Conservation (phyloP, 2,797 vertebrate genomes). For the Microctenopoma steveboyesi region DNA sequence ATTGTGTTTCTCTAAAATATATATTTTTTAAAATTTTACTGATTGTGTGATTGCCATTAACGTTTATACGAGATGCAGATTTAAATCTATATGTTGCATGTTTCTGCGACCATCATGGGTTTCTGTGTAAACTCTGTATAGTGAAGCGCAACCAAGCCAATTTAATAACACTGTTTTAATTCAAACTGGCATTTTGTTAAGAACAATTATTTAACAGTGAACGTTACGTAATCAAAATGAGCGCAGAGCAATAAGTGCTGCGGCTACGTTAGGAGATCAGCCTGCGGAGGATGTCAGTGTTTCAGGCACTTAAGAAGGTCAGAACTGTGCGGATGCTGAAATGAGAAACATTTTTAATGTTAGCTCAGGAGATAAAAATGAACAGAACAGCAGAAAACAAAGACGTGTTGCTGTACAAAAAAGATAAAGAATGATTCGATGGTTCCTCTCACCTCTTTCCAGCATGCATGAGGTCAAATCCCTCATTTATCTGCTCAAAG, state of each 20-base stretch:
- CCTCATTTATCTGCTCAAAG: constrained; percentile 92
- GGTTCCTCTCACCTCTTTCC: constrained; percentile 87
- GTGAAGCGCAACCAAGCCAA: neutral
- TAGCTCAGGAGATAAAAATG: neutral
- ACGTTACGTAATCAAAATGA: constrained; percentile 27
- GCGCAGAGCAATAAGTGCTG: constrained; percentile 52
- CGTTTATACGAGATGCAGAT: neutral
- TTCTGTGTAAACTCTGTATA: neutral
- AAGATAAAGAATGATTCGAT: neutral
- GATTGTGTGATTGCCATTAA: neutral
- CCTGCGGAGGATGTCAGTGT: constrained; percentile 18
- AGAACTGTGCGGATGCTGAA: constrained; percentile 89
- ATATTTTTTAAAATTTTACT: neutral
- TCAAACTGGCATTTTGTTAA: neutral
- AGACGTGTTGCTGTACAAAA: neutral
- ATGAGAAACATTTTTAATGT: constrained; percentile 22
- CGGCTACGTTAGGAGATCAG: constrained; percentile 15
- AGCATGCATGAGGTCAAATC: constrained; percentile 92
- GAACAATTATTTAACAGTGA: constrained; percentile 17
- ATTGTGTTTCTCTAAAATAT: neutral
- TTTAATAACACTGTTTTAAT: constrained; percentile 37
- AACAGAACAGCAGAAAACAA: constrained; percentile 3
- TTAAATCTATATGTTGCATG: too few relatives aligned
- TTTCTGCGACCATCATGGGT: neutral
- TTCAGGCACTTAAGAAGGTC: constrained; percentile 74